A percentile compares a stretch with the other conserved stretches of the same genome.
Conservation (phyloP, 2,888 invertebrate species). For the Euproctis similis region DNA sequence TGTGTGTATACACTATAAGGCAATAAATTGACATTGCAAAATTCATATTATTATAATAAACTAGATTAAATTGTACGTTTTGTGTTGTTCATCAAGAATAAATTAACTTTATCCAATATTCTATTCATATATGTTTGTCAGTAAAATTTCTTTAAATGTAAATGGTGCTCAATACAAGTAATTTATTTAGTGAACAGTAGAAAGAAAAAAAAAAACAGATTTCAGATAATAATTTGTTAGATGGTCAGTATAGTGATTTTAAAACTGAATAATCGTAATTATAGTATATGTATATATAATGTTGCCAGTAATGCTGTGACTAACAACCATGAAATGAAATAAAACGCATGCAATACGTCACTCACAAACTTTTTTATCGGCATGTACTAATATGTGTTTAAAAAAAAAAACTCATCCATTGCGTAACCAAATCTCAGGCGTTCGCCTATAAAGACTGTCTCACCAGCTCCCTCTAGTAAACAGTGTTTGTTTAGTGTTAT, state of each 20-base stretch:
- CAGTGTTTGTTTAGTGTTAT: constrained; percentile 9
- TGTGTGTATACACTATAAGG: too few species aligned
- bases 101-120: not conserved
- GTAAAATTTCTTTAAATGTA: constrained; percentile 2
- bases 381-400: constrained; percentile 21
- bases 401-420: constrained; percentile 4
- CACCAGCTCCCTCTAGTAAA: not conserved
- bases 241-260: too few species aligned
- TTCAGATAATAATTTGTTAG: not conserved
- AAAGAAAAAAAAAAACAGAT: too few species aligned
- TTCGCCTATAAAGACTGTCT: not conserved
- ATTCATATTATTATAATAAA: constrained; percentile 4
- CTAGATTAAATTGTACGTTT: too few species aligned
- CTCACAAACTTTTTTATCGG: constrained; percentile 13
- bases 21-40: not conserved
- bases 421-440: not conserved
- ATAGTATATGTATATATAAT: too few species aligned
- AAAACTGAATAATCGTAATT: too few species aligned
- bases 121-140: not conserved
- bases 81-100: not conserved
- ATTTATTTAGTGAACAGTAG: constrained; percentile 12
- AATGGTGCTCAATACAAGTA: constrained; percentile 24
- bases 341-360: too few species aligned
- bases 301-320: too few species aligned
- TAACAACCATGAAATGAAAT: too few species aligned